Conservation (phyloP, 2,797 vertebrate species). For the Eulemur coronatus region DNA sequence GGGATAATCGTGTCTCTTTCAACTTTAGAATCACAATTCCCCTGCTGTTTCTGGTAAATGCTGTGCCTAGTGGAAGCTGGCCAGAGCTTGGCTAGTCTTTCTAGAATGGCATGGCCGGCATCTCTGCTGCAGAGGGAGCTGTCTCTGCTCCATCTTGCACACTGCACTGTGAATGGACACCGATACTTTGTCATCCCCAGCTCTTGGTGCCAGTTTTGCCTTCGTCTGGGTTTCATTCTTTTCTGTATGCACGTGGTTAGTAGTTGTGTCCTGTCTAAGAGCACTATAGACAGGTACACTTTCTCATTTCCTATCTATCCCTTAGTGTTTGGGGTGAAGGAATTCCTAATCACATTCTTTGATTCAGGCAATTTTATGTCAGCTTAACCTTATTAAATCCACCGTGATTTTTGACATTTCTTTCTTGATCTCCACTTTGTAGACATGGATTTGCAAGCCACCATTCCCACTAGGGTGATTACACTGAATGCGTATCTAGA, state of each 20-base stretch:
- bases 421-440: background rate
- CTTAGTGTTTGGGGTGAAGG: background rate
- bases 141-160: fast-evolving
- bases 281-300: fast-evolving
- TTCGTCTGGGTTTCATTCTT: background rate
- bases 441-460: background rate
- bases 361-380: background rate
- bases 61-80: background rate
- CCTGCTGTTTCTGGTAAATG: background rate
- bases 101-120: background rate
- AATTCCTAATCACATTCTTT: background rate
- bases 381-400: background rate
- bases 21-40: no score
- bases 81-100: background rate
- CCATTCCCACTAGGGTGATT: background rate
- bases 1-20: background rate
- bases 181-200: fast-evolving
- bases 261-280: background rate
- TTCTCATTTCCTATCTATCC: background rate
- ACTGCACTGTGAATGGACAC: fast-evolving
- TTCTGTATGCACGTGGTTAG: background rate
- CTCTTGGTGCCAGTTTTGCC: background rate
- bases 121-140: no score
- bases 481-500: fast-evolving
- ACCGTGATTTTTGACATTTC: background rate